Evolutionary conservation across 2,113 vertebrate genomes (phyloP).

Genomic region (Rhipidura dahli): DNA sequence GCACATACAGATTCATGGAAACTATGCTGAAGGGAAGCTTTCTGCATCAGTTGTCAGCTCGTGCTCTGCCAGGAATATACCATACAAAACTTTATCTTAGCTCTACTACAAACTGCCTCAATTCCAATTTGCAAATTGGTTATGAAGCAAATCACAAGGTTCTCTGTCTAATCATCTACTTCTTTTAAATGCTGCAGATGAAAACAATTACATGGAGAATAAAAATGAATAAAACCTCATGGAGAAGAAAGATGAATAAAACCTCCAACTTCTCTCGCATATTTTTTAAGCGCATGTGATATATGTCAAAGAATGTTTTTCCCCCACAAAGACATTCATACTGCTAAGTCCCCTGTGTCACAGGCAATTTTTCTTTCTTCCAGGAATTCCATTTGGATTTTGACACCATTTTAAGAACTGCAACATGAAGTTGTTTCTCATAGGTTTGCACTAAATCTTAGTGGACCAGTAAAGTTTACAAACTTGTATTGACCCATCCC

Average conservation of each 20-base stretch:
- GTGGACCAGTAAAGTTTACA: background rate
- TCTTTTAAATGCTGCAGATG: background rate
- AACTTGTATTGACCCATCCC: background rate
- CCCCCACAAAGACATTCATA: background rate
- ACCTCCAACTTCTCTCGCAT: accelerated
- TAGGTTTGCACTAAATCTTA: background rate
- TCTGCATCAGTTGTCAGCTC: background rate
- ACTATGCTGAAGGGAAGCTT: constrained; percentile 50
- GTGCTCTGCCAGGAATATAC: background rate
- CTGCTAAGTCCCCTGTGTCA: background rate
- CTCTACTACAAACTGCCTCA: background rate
- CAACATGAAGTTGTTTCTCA: background rate
- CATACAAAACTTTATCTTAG: background rate
- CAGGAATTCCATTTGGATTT: background rate
- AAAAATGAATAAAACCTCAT: background rate
- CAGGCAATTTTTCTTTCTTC: background rate
- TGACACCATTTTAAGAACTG: background rate
- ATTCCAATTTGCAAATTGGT: background rate
- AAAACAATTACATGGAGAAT: background rate
- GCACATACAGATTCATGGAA: constrained; percentile 35
- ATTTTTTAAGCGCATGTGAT: background rate
- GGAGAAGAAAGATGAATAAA: background rate
- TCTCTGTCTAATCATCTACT: background rate
- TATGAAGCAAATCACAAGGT: background rate
- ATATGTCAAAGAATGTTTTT: background rate